phyloP scores from a whole-genome alignment of 1,140 invertebrate species.

The Paraescarpia echinospica region DNA sequence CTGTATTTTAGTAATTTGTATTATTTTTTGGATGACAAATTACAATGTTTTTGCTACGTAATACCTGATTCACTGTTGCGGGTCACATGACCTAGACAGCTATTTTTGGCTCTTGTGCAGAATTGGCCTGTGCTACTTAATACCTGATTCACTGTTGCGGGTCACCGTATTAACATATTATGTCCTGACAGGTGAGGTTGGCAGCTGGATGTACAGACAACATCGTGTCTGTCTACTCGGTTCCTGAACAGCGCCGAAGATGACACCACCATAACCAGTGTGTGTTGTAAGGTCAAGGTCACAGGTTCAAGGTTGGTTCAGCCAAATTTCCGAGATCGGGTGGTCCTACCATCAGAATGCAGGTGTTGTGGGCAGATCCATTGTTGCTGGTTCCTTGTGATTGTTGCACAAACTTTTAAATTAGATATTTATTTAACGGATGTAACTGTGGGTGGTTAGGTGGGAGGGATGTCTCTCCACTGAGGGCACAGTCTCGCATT shows the following conservation, averaged over 20 bases:
- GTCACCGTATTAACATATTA: too few relatives aligned
- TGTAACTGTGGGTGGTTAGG: background rate
- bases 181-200: slow-evolving; percentile 63
- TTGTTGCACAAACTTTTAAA: background rate
- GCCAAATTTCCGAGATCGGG: background rate
- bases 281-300: background rate
- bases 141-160: too few relatives aligned
- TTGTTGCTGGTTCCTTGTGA: background rate
- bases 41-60: too few relatives aligned
- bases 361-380: background rate
- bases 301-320: background rate
- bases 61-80: too few relatives aligned
- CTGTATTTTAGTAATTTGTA: too few relatives aligned
- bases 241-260: slow-evolving; percentile 30
- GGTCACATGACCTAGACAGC: too few relatives aligned
- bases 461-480: background rate
- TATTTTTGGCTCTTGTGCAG: too few relatives aligned
- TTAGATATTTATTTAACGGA: background rate
- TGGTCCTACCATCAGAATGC: background rate
- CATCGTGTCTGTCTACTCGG: slow-evolving; percentile 73
- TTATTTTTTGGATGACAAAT: too few relatives aligned
- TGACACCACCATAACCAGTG: slow-evolving; percentile 42
- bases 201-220: slow-evolving; percentile 79
- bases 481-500: background rate
- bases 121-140: too few relatives aligned